Conservation (phyloP, 2,888 invertebrate genomes). For the Geotrupes spiniger region DNA sequence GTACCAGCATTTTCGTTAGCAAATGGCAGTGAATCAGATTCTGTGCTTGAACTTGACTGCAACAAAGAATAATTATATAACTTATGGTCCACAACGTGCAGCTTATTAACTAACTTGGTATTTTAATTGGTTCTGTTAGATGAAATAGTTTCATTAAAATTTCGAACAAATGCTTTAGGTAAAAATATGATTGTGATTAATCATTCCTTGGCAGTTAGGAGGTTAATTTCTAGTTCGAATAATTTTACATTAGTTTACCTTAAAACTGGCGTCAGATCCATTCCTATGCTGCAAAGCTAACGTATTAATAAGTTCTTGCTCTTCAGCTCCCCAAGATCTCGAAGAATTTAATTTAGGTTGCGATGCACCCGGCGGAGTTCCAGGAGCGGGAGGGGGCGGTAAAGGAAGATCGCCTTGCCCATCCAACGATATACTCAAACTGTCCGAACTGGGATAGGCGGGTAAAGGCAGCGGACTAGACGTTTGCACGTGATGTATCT, state of each 20-base stretch:
- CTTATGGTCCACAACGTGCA: too few relatives aligned
- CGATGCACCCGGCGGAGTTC: constrained; percentile 58
- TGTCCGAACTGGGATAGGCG: constrained; percentile 65
- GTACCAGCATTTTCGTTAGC: constrained; percentile 99
- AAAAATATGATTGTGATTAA: too few relatives aligned
- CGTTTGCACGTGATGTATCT: constrained; percentile 51
- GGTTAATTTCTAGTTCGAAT: too few relatives aligned
- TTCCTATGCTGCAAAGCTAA: constrained; percentile 62
- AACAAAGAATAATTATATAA: constrained; percentile 32
- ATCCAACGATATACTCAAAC: constrained; percentile 59
- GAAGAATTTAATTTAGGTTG: constrained; percentile 54
- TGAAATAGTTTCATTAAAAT: too few relatives aligned
- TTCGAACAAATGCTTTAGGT: too few relatives aligned
- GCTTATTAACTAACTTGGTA: too few relatives aligned
- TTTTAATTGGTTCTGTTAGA: too few relatives aligned
- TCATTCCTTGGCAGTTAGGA: too few relatives aligned
- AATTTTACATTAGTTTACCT: constrained; percentile 53
- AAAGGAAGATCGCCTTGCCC: constrained; percentile 59
- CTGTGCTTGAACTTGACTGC: constrained; percentile 92
- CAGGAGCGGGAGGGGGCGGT: constrained; percentile 63
- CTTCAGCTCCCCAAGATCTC: constrained; percentile 56
- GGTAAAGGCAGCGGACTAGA: constrained; percentile 61
- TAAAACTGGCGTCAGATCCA: constrained; percentile 80
- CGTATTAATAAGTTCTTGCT: constrained; percentile 50
- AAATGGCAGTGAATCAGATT: constrained; percentile 94